Evolutionary conservation across 2,888 invertebrate genomes (phyloP).

Genomic region (Drosophila eohydei): DNA sequence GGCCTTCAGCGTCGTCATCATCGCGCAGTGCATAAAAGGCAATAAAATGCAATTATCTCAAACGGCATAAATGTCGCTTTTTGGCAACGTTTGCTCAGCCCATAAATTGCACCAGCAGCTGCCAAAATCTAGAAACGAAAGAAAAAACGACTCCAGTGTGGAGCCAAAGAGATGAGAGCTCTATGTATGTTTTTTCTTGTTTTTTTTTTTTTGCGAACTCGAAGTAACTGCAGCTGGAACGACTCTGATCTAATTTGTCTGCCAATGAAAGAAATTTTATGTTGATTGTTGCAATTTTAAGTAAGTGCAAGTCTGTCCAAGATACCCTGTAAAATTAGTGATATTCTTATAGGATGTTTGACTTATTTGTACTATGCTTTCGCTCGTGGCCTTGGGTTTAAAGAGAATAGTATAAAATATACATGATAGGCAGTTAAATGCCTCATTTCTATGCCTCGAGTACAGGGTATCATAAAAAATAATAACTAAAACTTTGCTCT

Average conservation of each 20-base stretch:
- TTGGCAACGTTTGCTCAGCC: conserved; percentile 70
- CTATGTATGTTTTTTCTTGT: neutral
- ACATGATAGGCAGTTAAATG: neutral
- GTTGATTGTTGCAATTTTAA: conserved; percentile 59
- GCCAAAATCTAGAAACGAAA: conserved; percentile 50
- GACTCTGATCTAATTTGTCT: conserved; percentile 72
- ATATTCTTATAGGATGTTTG: neutral
- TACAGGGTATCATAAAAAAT: conserved; percentile 27
- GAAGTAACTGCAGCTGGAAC: conserved; percentile 34
- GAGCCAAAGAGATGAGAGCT: conserved; percentile 20
- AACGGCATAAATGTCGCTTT: conserved; percentile 77
- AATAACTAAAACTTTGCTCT: conserved; percentile 22
- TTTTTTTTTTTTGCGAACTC: neutral
- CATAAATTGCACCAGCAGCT: conserved; percentile 68
- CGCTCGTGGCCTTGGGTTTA: neutral
- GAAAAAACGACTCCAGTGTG: conserved; percentile 21
- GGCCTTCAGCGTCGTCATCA: conserved; percentile 41
- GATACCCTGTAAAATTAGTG: conserved; percentile 10
- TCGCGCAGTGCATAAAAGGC: conserved; percentile 70
- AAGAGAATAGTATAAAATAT: neutral
- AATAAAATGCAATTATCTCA: conserved; percentile 79
- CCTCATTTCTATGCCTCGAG: neutral
- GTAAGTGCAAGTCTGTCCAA: conserved; percentile 32
- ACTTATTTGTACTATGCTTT: neutral
- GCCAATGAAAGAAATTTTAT: conserved; percentile 65